Evolutionary conservation across 1,140 invertebrate species (phyloP), one percentile per base, ranked within the genome.

Genomic region (Trypoxylus dichotomus): DNA sequence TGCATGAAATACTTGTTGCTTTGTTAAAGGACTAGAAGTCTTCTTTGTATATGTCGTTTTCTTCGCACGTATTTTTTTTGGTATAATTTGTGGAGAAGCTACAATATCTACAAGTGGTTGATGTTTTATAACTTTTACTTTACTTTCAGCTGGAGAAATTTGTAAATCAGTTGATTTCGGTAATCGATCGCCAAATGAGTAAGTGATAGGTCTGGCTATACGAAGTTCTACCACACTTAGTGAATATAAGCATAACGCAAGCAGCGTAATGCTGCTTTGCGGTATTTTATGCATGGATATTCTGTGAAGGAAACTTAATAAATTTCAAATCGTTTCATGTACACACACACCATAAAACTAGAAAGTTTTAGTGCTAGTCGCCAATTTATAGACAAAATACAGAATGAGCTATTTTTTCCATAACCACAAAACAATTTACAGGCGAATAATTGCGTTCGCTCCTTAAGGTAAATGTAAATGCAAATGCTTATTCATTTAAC

Each of bases 131-230:
- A 60, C 58, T 32, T 24, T n/a, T 3, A 15, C 11, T 58, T 74
- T 74, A 15, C 72, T 74, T n/a, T 43, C 72, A 10, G 29, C 32
- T 19, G 72, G 10, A 2, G 72, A n/a, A 19, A 13, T 13, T 5
- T 74, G 27, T n/a, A 74, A 42, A 74, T 74, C 72, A 21, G 11
- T 10, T 8, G 24, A 15, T 24, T 68, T 68, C 8, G 41, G 41
- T 74, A 74, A 7, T 74, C 72, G 29, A 43, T 74, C 72, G 1
- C 72, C 72, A 24, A 74, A 74, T 15, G 13, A 15, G 29, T 74
- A 74, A 24, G 72, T 15, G 27, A 42, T 29, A 32, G 72, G 72
- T 41, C 19, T 43, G 3, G 72, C 37, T 10, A 74, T 29, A 32
- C 29, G 72, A 68, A 25, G 11, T 68, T 68, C 60, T 13, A 29